These are phyloP conservation scores for Zophobas morio DNA, from an alignment of 1,140 invertebrate species.

Conservation along the genomic window DNA sequence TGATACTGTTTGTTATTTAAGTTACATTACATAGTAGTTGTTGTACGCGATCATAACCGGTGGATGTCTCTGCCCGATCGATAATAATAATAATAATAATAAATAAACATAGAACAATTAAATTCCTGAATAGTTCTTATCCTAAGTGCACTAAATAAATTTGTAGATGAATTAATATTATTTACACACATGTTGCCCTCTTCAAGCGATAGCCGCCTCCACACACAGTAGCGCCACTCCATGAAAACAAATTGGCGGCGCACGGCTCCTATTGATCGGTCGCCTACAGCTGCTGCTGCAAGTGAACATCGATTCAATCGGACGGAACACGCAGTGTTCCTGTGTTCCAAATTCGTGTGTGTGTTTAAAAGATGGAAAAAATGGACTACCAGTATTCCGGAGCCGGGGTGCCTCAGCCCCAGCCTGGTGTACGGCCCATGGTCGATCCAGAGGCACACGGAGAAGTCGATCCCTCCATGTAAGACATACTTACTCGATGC, in stretches of 20 bases:
- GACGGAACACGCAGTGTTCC: slow-evolving; percentile 36
- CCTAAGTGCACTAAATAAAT: no score
- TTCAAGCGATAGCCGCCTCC: neutral
- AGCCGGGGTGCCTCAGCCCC: slow-evolving; percentile 59
- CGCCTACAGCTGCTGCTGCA: slow-evolving; percentile 44
- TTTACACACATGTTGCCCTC: neutral
- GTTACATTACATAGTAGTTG: no score
- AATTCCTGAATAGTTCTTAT: no score
- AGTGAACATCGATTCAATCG: slow-evolving; percentile 40
- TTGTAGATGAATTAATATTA: no score
- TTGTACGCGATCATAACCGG: no score
- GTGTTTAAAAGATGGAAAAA: slow-evolving; percentile 50
- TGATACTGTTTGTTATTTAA: no score
- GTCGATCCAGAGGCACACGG: slow-evolving; percentile 82
- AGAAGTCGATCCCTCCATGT: slow-evolving; percentile 81
- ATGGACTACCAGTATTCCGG: slow-evolving; percentile 59
- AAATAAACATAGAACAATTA: no score
- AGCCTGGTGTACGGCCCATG: slow-evolving; percentile 72
- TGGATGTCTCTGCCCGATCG: no score
- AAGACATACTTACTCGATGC: slow-evolving; percentile 57
- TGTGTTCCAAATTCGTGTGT: slow-evolving; percentile 16
- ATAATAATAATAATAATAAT: no score
- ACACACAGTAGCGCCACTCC: neutral
- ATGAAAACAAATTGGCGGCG: slow-evolving; percentile 24
- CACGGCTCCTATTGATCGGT: slow-evolving; percentile 33